phyloP scores from a whole-genome alignment of 2,888 invertebrate species.

The Ametastegia equiseti region DNA sequence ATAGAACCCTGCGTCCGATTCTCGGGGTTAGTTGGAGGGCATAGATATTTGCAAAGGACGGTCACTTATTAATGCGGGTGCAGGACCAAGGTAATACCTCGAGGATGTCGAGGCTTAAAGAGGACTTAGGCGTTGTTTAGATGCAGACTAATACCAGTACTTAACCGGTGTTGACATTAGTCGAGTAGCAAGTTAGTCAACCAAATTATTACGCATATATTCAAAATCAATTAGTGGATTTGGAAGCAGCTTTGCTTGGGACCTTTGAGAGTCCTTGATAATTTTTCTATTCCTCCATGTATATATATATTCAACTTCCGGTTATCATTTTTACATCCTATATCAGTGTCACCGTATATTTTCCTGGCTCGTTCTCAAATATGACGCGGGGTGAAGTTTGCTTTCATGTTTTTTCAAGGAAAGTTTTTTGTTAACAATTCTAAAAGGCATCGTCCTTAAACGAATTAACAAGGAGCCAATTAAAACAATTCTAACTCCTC shows the following conservation, averaged over 20 bases:
- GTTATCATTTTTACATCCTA: background rate
- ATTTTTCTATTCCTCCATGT: background rate
- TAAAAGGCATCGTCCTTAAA: conserved; percentile 38
- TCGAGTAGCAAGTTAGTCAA: conserved; percentile 46
- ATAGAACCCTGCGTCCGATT: conserved; percentile 19
- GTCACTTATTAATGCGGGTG: conserved; percentile 74
- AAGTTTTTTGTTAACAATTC: conserved; percentile 4
- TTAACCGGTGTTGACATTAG: conserved; percentile 47
- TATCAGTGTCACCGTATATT: background rate
- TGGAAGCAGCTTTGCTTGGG: background rate
- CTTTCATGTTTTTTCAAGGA: background rate
- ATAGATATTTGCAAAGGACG: conserved; percentile 57
- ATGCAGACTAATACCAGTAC: conserved; percentile 63
- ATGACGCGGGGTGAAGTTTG: conserved; percentile 6
- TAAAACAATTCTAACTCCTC: conserved; percentile 55
- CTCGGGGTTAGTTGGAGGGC: conserved; percentile 13
- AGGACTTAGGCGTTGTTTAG: conserved; percentile 68
- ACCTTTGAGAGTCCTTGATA: background rate
- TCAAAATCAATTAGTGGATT: conserved; percentile 24
- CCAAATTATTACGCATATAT: conserved; percentile 45
- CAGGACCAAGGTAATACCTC: conserved; percentile 63
- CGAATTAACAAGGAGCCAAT: conserved; percentile 55
- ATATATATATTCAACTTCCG: no score
- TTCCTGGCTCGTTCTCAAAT: background rate
- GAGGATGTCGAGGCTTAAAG: conserved; percentile 62